Evolutionary conservation across 1,140 invertebrate genomes (phyloP).

Genomic region (Habropoda laboriosa): DNA sequence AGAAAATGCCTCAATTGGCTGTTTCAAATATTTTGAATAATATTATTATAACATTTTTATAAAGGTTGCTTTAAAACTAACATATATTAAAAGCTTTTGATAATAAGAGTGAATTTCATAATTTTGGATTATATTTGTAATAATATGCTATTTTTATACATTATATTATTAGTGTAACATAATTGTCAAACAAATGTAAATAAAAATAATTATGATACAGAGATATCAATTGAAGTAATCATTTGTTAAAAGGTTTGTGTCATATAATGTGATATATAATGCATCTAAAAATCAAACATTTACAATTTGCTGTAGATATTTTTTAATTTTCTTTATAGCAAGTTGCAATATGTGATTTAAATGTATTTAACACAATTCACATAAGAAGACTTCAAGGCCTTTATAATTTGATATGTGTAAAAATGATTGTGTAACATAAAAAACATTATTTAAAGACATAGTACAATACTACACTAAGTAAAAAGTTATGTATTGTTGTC

Average conservation of each 20-base stretch:
- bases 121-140: neutral
- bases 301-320: neutral
- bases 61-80: neutral
- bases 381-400: neutral
- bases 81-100: neutral
- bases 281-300: neutral
- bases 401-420: constrained; percentile 17
- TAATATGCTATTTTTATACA: constrained; percentile 6
- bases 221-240: neutral
- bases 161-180: constrained; percentile 1
- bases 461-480: constrained; percentile 10
- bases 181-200: constrained; percentile 8
- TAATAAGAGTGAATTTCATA: neutral
- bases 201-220: neutral
- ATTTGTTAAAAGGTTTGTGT: neutral
- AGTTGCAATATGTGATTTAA: neutral
- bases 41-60: neutral
- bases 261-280: neutral
- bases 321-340: neutral
- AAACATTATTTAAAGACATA: constrained; percentile 27
- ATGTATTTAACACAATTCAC: neutral
- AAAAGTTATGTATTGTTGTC: constrained; percentile 29
- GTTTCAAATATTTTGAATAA: neutral
- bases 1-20: constrained; percentile 23
- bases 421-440: constrained; percentile 12